phyloP scores from a whole-genome alignment of 2,797 vertebrate genomes.

The Coranthus polyacanthus region DNA sequence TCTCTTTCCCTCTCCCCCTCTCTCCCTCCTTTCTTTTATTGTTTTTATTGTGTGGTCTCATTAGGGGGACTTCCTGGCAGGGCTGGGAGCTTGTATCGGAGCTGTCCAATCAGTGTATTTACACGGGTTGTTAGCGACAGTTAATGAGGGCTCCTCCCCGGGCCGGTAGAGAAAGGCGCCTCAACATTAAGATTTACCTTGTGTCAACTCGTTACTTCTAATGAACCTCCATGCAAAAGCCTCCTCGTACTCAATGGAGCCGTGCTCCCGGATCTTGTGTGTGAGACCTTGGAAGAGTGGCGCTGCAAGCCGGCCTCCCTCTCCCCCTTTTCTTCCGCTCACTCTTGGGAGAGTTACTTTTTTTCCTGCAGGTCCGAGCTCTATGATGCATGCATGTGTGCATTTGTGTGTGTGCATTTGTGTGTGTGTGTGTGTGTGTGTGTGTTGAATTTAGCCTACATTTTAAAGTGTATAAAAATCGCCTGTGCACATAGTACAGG shows the following conservation, averaged over 20 bases:
- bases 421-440: slow-evolving; percentile 9
- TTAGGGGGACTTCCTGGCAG: slow-evolving; percentile 98
- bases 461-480: no score
- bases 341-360: slow-evolving; percentile 70
- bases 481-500: no score
- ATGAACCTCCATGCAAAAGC: slow-evolving; percentile 89
- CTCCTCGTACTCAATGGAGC: slow-evolving; percentile 86
- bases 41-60: slow-evolving; percentile 93
- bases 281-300: slow-evolving; percentile 77
- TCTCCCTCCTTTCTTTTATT: slow-evolving; percentile 81
- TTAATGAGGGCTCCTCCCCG: slow-evolving; percentile 96
- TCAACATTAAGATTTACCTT: slow-evolving; percentile 95
- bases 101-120: slow-evolving; percentile 97
- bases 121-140: slow-evolving; percentile 99
- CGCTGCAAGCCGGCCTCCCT: slow-evolving; percentile 74
- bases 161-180: slow-evolving; percentile 93
- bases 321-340: slow-evolving; percentile 75
- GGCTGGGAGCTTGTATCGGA: slow-evolving; percentile 92
- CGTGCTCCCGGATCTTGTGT: slow-evolving; percentile 81
- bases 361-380: slow-evolving; percentile 67
- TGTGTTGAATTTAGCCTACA: neutral
- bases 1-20: slow-evolving; percentile 80
- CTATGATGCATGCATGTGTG: slow-evolving; percentile 57
- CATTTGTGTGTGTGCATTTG: neutral
- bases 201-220: slow-evolving; percentile 98